phyloP scores from a whole-genome alignment of 2,797 vertebrate species.

The Chlorospingus flavigularis region DNA sequence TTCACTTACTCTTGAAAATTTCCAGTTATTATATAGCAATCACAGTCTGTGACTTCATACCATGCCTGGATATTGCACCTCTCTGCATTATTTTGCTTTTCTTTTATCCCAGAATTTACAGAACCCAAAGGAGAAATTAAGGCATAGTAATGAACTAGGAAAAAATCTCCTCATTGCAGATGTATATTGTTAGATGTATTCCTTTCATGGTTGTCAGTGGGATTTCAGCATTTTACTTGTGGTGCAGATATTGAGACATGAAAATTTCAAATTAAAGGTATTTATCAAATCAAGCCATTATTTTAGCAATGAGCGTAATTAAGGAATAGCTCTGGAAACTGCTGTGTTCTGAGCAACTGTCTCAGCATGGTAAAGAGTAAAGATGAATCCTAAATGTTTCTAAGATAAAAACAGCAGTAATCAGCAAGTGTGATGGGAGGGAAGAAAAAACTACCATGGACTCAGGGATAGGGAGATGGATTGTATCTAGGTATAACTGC shows the following conservation, averaged over 20 bases:
- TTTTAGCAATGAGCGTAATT: not conserved
- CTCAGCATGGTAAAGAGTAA: not conserved
- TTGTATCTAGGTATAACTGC: not conserved
- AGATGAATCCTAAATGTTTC: not conserved
- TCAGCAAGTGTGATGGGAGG: not conserved
- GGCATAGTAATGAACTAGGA: not conserved
- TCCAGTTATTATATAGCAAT: not conserved
- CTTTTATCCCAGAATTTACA: not conserved
- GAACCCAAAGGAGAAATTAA: not conserved
- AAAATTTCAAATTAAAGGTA: conserved; percentile 43
- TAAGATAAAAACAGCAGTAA: not conserved
- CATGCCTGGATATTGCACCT: not conserved
- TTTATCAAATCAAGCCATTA: conserved; percentile 43
- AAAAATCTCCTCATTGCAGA: not conserved
- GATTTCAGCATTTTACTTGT: not conserved
- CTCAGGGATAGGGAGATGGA: not conserved
- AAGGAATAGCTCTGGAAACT: conserved; percentile 9
- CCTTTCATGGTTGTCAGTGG: not conserved
- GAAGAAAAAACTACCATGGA: not conserved
- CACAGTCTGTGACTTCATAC: not conserved
- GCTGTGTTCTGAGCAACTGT: not conserved
- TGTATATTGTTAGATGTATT: not conserved
- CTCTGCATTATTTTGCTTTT: not conserved
- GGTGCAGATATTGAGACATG: not conserved
- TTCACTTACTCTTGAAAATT: not conserved